Conservation (phyloP, 2,888 invertebrate genomes). For the Trisateles emortualis region DNA sequence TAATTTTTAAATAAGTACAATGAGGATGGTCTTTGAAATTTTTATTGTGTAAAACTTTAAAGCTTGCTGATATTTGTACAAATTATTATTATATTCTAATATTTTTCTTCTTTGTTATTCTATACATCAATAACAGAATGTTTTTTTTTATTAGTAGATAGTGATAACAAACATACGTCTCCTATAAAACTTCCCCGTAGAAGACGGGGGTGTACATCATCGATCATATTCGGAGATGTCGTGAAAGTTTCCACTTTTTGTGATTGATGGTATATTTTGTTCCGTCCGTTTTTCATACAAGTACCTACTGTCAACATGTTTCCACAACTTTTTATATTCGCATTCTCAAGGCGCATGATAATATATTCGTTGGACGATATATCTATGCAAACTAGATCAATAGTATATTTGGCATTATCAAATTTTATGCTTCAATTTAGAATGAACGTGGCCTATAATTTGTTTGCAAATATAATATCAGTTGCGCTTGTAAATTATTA, state of each 20-base stretch:
- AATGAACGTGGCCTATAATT: slow-evolving; percentile 24
- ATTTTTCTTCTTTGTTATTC: no score
- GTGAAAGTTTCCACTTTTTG: slow-evolving; percentile 44
- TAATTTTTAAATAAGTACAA: no score
- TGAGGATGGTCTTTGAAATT: no score
- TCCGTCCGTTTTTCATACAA: slow-evolving; percentile 17
- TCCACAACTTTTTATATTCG: slow-evolving; percentile 15
- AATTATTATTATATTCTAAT: no score
- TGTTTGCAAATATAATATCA: slow-evolving; percentile 23
- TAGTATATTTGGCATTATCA: slow-evolving; percentile 31
- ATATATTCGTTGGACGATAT: slow-evolving; percentile 26
- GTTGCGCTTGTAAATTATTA: slow-evolving; percentile 22
- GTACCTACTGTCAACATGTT: slow-evolving; percentile 24
- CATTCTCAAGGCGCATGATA: slow-evolving; percentile 2
- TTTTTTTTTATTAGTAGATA: background rate
- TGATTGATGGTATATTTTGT: slow-evolving; percentile 52
- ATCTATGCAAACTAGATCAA: slow-evolving; percentile 32
- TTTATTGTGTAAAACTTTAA: no score
- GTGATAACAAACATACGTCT: slow-evolving; percentile 14
- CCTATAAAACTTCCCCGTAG: slow-evolving; percentile 30
- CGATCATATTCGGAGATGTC: slow-evolving; percentile 53
- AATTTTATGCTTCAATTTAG: slow-evolving; percentile 27
- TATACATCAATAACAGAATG: no score
- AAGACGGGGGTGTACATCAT: slow-evolving; percentile 47
- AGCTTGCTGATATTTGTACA: no score